Base-by-base conservation (phyloP, 2,888 invertebrate species). In the Nowickia ferox region DNA sequence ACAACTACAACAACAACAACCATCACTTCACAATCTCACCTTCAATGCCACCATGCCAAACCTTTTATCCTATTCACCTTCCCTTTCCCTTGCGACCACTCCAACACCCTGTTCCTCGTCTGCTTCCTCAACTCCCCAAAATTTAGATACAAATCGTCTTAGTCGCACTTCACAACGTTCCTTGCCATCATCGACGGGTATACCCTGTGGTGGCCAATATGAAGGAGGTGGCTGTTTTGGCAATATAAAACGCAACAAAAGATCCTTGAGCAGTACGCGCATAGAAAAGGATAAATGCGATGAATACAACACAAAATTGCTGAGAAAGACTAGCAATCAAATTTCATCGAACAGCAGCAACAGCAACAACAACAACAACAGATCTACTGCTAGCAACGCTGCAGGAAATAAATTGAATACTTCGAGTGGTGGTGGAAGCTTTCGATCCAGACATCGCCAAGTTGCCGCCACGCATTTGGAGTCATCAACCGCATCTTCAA, bases 241-340 rank as follows among this genome's bases (percentile, higher is more conserved):
- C 72, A 88, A 87, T 84, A 88, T 84, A 68, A 93, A 93, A 85
- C 92, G 93, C 69, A 93, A 92, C 87, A 93, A 93, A 88, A 91
- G 93, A 57, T 93, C 93, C n/a, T 87, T 93, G 10, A 93, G 93
- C 88, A 93, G 92, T 80, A 93, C 93, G 3, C 92, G 93, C 19
- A 90, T 93, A 48, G 93, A 93, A 84, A 92, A 92, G 89, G 93
- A 93, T 87, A 93, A 93, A 87, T 92, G 91, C 80, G 93, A 93
- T 87, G 93, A 93, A 84, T 92, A 93, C 87, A 93, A 93, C 72
- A 93, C 91, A 4, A 93, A 93, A 85, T 87, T 93, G 87, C 85
- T 93, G 84, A 90, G 92, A 46, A 93, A 93, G 87, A 91, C 92
- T 15, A 86, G 53, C 78, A 77, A 89, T 80, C 84, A 71, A 88